A percentile compares a stretch with the other conserved stretches of the same genome.
Conservation (phyloP, 2,113 vertebrate genomes). For the Sakesphorus luctuosus region DNA sequence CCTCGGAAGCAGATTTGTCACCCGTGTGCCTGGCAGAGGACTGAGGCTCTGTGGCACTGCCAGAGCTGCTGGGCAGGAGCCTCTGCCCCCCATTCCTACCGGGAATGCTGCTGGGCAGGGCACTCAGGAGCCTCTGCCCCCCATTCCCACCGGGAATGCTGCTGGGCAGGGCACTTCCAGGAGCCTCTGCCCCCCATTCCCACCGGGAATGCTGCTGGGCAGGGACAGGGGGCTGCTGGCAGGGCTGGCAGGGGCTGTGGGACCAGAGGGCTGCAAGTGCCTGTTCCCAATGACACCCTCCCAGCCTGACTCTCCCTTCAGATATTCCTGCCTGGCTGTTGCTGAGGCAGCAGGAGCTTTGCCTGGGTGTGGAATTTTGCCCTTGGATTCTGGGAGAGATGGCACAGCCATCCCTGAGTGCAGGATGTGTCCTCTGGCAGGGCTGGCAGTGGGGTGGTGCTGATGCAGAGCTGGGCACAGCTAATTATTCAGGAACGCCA, state of each 20-base stretch:
- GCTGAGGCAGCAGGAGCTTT: not conserved
- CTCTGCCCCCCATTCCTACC: not conserved
- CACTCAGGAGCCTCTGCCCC: too few relatives aligned
- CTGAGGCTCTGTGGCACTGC: too few relatives aligned
- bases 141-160: too few relatives aligned
- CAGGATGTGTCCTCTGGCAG: constrained; percentile 13
- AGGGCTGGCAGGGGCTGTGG: not conserved
- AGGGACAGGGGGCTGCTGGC: not conserved
- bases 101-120: not conserved
- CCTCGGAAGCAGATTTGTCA: constrained; percentile 70
- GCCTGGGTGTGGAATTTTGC: not conserved
- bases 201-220: not conserved
- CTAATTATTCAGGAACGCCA: not conserved
- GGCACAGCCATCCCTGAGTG: accelerated
- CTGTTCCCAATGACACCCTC: not conserved
- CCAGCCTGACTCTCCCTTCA: not conserved
- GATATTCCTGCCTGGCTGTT: not conserved
- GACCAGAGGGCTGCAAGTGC: not conserved
- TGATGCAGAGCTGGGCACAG: not conserved
- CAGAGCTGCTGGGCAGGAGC: not conserved
- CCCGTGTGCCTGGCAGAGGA: constrained; percentile 6
- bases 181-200: not conserved
- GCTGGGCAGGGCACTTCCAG: too few relatives aligned
- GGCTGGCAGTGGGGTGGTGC: not conserved
- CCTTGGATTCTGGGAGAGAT: not conserved